Evolutionary conservation across 2,113 vertebrate genomes (phyloP), one percentile per base, ranked within the genome.

Genomic region (Prunella himalayana): DNA sequence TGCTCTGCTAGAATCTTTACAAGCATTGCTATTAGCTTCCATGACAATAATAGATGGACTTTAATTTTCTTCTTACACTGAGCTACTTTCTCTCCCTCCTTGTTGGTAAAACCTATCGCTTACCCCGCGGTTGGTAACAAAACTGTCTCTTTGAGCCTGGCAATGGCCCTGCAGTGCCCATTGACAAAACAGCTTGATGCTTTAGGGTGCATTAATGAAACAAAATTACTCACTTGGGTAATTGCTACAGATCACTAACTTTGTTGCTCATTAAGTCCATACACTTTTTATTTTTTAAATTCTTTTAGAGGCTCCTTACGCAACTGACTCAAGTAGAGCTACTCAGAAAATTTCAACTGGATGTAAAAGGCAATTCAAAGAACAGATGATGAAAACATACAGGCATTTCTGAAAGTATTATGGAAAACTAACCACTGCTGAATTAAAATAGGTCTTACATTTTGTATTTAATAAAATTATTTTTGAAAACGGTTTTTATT

Each of bases 211-310:
- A 75, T 86, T 96, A 92, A 96, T 93, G 82, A 96, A 92, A 88
- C 56, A 86, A 83, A 97, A 96, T 94, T 94, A 95, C 47, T 88
- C 90, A 93, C 88, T 94, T 94, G 93, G 94, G 93, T 94, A 97
- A 95, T 87, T 94, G 81, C 82, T 73, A 68, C 82, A 93, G 90
- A 96, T 95, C 87, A 91, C 94, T 96, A 96, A 90, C 90, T 94
- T 91, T 83, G 90, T 88, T 93, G 93, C 85, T 96, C 82, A 95
- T 95, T 95, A 96, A 90, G 41, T 51, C 82, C 71, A 71, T 73
- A 37, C 51, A 88, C 31, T 39, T 68, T 80, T 77, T n/a, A 13
- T 27, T 70, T n/a, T 78, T 75, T 24, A 69, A 65, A 69, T 82
- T 90, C 45, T 86, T 89, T 61, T 22, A 57, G 61, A 3, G 22